Conservation (phyloP, 1,140 invertebrate genomes). For the Radopholus similis region DNA sequence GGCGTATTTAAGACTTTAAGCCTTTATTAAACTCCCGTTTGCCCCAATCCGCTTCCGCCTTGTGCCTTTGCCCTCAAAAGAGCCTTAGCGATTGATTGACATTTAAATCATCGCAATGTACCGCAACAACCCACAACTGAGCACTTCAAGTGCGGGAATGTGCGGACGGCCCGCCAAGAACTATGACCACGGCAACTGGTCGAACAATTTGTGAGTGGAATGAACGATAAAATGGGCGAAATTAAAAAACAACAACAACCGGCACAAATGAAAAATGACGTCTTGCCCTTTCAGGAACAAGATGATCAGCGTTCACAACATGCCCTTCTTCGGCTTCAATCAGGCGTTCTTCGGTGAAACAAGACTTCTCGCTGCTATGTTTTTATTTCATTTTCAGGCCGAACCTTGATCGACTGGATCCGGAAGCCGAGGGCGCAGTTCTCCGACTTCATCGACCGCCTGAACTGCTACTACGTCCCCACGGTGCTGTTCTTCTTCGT, state of each 20-base stretch:
- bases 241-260: not conserved
- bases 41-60: no score
- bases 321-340: conserved; percentile 18
- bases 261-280: not conserved
- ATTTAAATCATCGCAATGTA: no score
- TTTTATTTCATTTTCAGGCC: conserved; percentile 5
- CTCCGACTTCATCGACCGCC: conserved; percentile 10
- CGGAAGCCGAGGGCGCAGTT: conserved; percentile 3
- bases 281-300: conserved; percentile 20
- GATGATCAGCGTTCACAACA: conserved; percentile 16
- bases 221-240: no score
- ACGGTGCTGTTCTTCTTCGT: not conserved
- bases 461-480: conserved; percentile 18
- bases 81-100: no score
- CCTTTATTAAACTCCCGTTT: no score
- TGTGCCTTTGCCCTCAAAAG: no score
- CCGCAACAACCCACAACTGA: no score
- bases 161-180: no score
- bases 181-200: no score
- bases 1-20: no score
- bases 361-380: not conserved
- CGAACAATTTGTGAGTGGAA: no score
- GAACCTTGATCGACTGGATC: conserved; percentile 14
- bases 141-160: no score
- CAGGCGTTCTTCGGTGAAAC: conserved; percentile 9